phyloP scores from a whole-genome alignment of 2,113 vertebrate genomes.

The Carassius auratus region DNA sequence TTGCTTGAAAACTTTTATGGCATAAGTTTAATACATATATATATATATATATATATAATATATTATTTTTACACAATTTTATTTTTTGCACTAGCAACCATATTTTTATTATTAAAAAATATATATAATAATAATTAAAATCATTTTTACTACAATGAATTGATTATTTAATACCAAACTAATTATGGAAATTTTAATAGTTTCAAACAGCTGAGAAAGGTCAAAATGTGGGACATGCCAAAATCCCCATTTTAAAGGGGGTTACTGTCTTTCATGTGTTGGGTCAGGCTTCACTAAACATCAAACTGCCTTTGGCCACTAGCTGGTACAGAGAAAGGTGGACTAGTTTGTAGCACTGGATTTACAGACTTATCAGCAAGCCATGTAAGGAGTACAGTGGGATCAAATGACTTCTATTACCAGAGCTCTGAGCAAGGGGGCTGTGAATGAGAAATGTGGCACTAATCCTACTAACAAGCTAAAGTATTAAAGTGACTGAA shows the following conservation, averaged over 20 bases:
- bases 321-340: constrained; percentile 70
- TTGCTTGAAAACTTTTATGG: too few species aligned
- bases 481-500: constrained; percentile 18
- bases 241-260: background rate
- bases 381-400: constrained; percentile 40
- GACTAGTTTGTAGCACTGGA: constrained; percentile 67
- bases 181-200: background rate
- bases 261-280: constrained; percentile 43
- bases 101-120: background rate
- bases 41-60: too few species aligned
- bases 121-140: too few species aligned
- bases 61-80: too few species aligned
- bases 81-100: too few species aligned
- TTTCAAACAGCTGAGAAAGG: background rate
- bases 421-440: constrained; percentile 15
- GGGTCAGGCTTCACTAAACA: constrained; percentile 55
- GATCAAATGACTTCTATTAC: constrained; percentile 49
- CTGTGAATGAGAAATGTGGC: constrained; percentile 29
- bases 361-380: constrained; percentile 70
- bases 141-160: background rate
- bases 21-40: too few species aligned
- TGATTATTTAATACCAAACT: background rate
- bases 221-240: background rate
- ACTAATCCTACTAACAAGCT: constrained; percentile 51
- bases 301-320: constrained; percentile 56